These are phyloP conservation scores for Sesamia nonagrioides DNA, from an alignment of 1,140 invertebrate genomes.

Conservation along the genomic window DNA sequence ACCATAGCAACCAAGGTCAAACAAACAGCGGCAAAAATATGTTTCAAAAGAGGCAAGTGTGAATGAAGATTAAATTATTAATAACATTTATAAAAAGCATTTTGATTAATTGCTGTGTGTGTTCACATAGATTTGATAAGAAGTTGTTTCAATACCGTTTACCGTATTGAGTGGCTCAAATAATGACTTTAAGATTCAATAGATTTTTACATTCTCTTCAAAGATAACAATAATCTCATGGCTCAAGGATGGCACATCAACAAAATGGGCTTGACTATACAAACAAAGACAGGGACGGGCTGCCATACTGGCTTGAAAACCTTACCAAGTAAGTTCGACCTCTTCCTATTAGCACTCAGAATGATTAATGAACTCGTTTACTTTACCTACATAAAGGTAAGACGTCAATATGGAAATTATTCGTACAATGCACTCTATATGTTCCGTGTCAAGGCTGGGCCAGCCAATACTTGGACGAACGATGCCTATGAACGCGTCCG, in stretches of 20 bases:
- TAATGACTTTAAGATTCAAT: conserved; percentile 35
- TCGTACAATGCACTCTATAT: conserved; percentile 49
- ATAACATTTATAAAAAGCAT: conserved; percentile 58
- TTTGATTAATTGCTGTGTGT: conserved; percentile 41
- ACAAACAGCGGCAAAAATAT: conserved; percentile 82
- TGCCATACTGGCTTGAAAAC: conserved; percentile 81
- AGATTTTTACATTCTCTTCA: conserved; percentile 43
- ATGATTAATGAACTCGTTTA: conserved; percentile 60
- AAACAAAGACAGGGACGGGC: conserved; percentile 63
- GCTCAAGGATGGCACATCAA: conserved; percentile 75
- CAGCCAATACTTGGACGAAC: conserved; percentile 23
- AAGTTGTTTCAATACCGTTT: conserved; percentile 20
- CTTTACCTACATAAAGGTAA: conserved; percentile 32
- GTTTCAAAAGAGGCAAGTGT: conserved; percentile 83
- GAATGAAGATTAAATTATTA: conserved; percentile 63
- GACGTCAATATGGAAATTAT: conserved; percentile 51
- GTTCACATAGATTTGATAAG: not conserved
- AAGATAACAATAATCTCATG: conserved; percentile 63
- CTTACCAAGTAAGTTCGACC: conserved; percentile 76
- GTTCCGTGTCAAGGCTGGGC: conserved; percentile 58
- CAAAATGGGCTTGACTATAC: conserved; percentile 69
- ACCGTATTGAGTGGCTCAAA: not conserved
- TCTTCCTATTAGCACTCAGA: conserved; percentile 31
- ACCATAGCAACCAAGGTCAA: conserved; percentile 83
- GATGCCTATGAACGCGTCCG: not conserved